These are phyloP conservation scores for Fistularia tabacaria DNA, from an alignment of 2,797 vertebrate species.

Conservation along the genomic window DNA sequence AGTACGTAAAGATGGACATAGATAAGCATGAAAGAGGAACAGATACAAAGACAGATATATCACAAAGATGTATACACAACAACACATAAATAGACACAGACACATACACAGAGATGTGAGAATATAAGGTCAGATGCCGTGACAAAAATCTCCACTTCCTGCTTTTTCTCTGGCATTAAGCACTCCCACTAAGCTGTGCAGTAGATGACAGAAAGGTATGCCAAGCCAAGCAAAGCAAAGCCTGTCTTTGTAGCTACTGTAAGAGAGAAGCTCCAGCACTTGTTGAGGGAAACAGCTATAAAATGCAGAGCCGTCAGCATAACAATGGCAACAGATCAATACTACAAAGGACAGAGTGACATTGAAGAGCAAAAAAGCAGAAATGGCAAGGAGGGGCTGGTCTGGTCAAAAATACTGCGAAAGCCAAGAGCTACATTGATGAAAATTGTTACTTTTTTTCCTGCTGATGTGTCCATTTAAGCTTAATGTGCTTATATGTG, in stretches of 20 bases:
- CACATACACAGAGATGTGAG: conserved; percentile 16
- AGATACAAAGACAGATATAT: conserved; percentile 28
- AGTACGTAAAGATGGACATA: too few species aligned
- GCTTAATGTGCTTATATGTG: background rate
- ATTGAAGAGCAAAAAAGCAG: conserved; percentile 6
- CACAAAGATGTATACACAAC: conserved; percentile 5
- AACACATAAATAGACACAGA: conserved; percentile 24
- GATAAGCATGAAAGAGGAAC: background rate
- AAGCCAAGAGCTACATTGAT: conserved; percentile 21
- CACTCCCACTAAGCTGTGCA: conserved; percentile 22
- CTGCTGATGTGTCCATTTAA: background rate
- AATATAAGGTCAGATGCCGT: conserved; percentile 51
- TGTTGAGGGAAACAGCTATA: conserved; percentile 24
- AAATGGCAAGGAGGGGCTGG: conserved; percentile 5
- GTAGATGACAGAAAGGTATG: conserved; percentile 24
- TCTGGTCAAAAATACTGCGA: conserved; percentile 6
- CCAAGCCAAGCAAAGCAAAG: conserved; percentile 61
- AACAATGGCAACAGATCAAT: conserved; percentile 30
- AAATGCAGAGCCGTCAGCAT: conserved; percentile 37
- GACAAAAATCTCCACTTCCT: conserved; percentile 40
- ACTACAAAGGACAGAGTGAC: conserved; percentile 9
- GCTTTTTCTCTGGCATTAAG: conserved; percentile 45
- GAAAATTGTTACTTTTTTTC: background rate
- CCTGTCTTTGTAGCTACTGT: conserved; percentile 11
- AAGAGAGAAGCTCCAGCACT: conserved; percentile 9